Conservation (phyloP, 1,140 invertebrate species). For the Drosophila cardini region DNA sequence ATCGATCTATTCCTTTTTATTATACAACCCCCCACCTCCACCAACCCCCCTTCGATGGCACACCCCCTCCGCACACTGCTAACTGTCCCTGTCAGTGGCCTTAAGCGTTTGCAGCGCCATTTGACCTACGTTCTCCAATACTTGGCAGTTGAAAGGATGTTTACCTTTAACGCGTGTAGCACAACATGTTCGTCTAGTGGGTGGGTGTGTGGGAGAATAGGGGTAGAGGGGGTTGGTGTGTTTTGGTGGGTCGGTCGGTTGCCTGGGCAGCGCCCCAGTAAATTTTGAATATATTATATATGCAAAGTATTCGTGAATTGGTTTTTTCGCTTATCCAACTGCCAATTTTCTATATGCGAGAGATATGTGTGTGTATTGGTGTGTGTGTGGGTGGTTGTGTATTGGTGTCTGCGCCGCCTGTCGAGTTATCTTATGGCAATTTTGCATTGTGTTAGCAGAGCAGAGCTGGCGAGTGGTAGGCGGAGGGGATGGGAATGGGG, state of each 20-base stretch:
- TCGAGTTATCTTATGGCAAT: slow-evolving; percentile 81
- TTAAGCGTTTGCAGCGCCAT: slow-evolving; percentile 53
- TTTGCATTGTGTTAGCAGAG: slow-evolving; percentile 47
- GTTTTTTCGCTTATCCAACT: slow-evolving; percentile 84
- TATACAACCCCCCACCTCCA: slow-evolving; percentile 4
- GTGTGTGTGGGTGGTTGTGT: slow-evolving; percentile 41
- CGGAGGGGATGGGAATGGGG: too few species aligned
- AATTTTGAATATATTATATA: slow-evolving; percentile 83
- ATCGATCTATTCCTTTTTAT: slow-evolving; percentile 39
- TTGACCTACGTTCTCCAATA: slow-evolving; percentile 62
- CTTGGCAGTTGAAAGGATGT: slow-evolving; percentile 68
- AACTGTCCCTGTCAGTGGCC: slow-evolving; percentile 20
- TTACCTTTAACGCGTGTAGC: slow-evolving; percentile 77
- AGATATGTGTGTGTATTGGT: slow-evolving; percentile 27
- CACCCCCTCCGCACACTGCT: not conserved
- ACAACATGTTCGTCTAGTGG: slow-evolving; percentile 35
- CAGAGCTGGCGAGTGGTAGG: not conserved
- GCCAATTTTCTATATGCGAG: slow-evolving; percentile 81
- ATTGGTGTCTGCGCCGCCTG: slow-evolving; percentile 58
- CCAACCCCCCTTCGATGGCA: not conserved
- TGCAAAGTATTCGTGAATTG: slow-evolving; percentile 84
- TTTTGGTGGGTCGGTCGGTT: slow-evolving; percentile 23
- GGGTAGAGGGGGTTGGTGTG: slow-evolving; percentile 4
- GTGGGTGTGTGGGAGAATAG: slow-evolving; percentile 21
- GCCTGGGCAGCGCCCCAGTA: slow-evolving; percentile 69